Base-by-base conservation (phyloP, 2,888 invertebrate genomes). In the Diarsia dahlii region DNA sequence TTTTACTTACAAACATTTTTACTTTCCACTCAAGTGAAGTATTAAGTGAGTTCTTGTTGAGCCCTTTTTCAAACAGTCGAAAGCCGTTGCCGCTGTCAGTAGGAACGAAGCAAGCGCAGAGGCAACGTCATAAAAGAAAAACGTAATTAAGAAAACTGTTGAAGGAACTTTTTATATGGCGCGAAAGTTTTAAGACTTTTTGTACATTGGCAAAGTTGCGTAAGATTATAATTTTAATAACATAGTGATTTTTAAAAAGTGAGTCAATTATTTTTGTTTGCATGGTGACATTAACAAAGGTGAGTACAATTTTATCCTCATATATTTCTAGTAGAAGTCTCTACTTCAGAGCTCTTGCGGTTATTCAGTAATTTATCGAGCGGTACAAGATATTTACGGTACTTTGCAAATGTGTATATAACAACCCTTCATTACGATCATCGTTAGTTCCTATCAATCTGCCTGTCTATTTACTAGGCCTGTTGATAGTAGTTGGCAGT, bases 51-150 rank as follows among this genome's bases (percentile, higher is more conserved):
- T 88, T 89, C 87, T 87, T 84, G 88, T 87, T 84, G 83, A 91
- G 93, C 94, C 94, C 95, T 95, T 95, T 93, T 93, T 91, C 91
- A 91, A 92, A 91, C 93, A 92, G 93, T 94, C 89, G 90, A 90
- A 92, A 92, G 91, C 91, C 89, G 90, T 83, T 86, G 87, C 77
- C 78, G 79, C 82, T 76, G 75, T 84, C 78, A 84, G 89, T 78
- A 79, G 88, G 80, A 76, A 82, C 84, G 78, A 62, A 62, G 85
- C 84, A 79, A 68, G 87, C 89, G 88, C 86, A 81, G 63, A 72
- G 73, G 76, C 70, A 71, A 82, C 78, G 79, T 80, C 80, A 80
- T 80, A 75, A 76, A 76, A 86, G 87, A 85, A 89, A 89, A 89
- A 74, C 71, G 81, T 79, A 80, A 84, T 84, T 81, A 72, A 78